Evolutionary conservation across 2,113 vertebrate species (phyloP), one percentile per base, ranked within the genome.

Genomic region (Sturnus vulgaris): DNA sequence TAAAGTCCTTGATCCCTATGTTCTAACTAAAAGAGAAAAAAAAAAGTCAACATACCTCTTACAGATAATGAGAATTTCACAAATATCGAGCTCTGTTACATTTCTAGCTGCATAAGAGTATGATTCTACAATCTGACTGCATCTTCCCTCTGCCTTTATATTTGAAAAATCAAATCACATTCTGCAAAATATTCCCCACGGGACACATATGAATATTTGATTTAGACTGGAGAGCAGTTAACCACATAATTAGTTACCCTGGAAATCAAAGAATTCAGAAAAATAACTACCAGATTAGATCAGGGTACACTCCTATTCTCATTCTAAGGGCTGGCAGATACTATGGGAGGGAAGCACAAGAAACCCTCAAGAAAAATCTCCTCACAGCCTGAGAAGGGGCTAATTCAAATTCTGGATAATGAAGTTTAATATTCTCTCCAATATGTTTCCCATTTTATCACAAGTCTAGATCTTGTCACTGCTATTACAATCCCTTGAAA

Each of bases 231-330:
- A 88, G 72, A 92, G 69, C 55, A 78, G 71, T 66, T 81, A 88
- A 66, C 63, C 52, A 65, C 72, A 68, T 59, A 77, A 92, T 86
- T 93, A 92, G 63, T 79, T 90, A 90, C 19, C 55, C 60, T 83
- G 68, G 75, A 93, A 88, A 92, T 69, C 64, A 84, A 70, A 78
- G 42, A 86, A 78, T 78, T 88, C 79, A 81, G 50, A 83, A 95
- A 95, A 83, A 73, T 28, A 83, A 63, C 47, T 59, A 40, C 10
- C 11, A 59, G 39, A 77, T 7, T 61, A 37, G 71, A 83, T 70
- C 10, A 35, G 12, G 19, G 56, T 69, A 85, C 28, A 30, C 7
- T 82, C 11, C n/a, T 68, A 27, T 66, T 23, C 17, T 92, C 46
- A 77, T 72, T 81, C 68, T 73, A 39, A 59, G 86, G 39, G 33